Base-by-base conservation (phyloP, 2,113 vertebrate species). In the Chionis minor region DNA sequence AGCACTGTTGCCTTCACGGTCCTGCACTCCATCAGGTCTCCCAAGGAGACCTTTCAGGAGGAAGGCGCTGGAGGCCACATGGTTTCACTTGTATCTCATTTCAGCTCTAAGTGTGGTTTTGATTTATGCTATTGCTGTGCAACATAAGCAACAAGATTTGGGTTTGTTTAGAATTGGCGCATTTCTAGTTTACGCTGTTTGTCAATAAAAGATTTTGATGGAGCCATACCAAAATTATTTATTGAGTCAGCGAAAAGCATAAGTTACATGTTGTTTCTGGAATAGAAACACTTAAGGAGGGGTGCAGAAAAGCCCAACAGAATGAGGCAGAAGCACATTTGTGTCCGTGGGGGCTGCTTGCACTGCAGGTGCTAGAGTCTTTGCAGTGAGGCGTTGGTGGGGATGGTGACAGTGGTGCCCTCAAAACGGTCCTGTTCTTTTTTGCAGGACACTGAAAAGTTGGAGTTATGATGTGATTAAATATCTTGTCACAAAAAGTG, bases 151-250 rank as follows among this genome's bases (percentile, higher is more conserved):
- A 2, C 6, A 6, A 35, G 33, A 12, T 28, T 2, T 49, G 40
- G 35, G 2, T 21, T 40, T 5, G 0, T 42, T 54, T 35, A 42
- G 69, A 35, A n/a, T 0, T n/a, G 90, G 59, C 0, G 0, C 1
- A 0, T 56, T 75, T 55, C 66, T 79, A 3, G 1, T 24, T 0
- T 0, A 10, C n/a, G 70, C 81, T 40, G 20, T 71, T 87, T 32
- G 75, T 45, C 82, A 77, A 15, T 1, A 12, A 82, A 70, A 49
- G 23, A 40, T 90, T 85, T 90, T 63, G 92, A 88, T 80, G 54
- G 63, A 94, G 58, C 40, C 58, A 3, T 20, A 61, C 35, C 54
- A 77, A 52, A 92, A 47, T 70, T 13, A 72, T 90, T 95, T 96
- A 93, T 83, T 93, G 82, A 88, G 51, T 47, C 72, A 83, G 49